Evolutionary conservation across 2,113 vertebrate genomes (phyloP).

Genomic region (Sebastes schlegelii): DNA sequence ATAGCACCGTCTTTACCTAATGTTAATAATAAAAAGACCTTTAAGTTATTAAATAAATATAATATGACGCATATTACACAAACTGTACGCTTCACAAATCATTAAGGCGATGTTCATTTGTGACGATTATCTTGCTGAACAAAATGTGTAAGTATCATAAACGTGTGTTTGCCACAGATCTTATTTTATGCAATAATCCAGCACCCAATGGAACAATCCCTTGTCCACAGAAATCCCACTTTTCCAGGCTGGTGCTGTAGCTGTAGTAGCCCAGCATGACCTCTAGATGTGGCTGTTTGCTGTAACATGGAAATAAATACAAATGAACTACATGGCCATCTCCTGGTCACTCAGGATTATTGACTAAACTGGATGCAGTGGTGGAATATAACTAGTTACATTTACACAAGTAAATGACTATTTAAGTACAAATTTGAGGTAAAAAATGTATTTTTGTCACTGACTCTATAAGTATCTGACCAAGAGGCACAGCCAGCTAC

Average conservation of each 20-base stretch:
- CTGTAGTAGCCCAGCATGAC: not conserved
- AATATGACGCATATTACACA: too few species aligned
- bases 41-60: too few species aligned
- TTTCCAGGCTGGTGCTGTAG: not conserved
- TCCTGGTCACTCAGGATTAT: not conserved
- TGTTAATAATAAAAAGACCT: too few species aligned
- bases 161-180: too few species aligned
- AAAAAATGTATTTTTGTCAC: not conserved
- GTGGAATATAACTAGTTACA: not conserved
- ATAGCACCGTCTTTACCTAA: too few species aligned
- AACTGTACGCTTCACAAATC: too few species aligned
- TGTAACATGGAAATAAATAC: not conserved
- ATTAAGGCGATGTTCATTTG: too few species aligned
- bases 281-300: slow-evolving; percentile 33
- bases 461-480: not conserved
- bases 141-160: too few species aligned
- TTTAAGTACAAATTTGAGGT: not conserved
- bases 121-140: too few species aligned
- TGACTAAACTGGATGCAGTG: not conserved
- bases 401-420: not conserved
- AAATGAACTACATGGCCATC: not conserved
- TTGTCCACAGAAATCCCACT: too few species aligned
- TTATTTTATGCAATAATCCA: too few species aligned
- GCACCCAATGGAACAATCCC: too few species aligned
- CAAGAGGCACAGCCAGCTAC: not conserved